Evolutionary conservation across 2,113 vertebrate genomes (phyloP).

Genomic region (Peromyscus maniculatus): DNA sequence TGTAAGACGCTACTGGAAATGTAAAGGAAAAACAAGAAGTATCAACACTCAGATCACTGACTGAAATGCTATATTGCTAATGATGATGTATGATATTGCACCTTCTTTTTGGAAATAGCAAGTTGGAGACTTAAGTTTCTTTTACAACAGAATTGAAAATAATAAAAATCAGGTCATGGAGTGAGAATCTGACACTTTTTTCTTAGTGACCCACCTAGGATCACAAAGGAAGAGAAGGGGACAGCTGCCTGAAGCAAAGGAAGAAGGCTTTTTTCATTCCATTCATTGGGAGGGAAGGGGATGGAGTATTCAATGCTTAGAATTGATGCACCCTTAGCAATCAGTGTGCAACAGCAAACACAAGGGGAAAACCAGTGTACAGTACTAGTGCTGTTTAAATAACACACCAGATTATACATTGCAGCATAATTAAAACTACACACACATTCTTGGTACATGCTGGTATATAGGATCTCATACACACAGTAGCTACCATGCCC

Average conservation of each 20-base stretch:
- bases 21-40: conserved; percentile 75
- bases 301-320: conserved; percentile 86
- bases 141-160: conserved; percentile 72
- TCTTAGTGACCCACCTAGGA: conserved; percentile 77
- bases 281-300: conserved; percentile 71
- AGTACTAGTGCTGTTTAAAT: conserved; percentile 96
- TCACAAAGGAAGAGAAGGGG: conserved; percentile 83
- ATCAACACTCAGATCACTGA: conserved; percentile 76
- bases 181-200: conserved; percentile 82
- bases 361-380: conserved; percentile 93
- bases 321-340: conserved; percentile 89
- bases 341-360: conserved; percentile 92
- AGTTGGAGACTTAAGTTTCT: conserved; percentile 77
- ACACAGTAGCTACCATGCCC: conserved; percentile 81
- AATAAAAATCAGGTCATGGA: conserved; percentile 75
- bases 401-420: conserved; percentile 93
- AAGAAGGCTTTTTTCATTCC: conserved; percentile 85
- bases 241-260: conserved; percentile 84
- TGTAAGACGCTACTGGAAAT: conserved; percentile 79
- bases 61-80: conserved; percentile 87
- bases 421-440: conserved; percentile 94
- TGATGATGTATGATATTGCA: conserved; percentile 83
- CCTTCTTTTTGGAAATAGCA: conserved; percentile 83
- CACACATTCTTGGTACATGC: conserved; percentile 91
- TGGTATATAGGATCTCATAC: conserved; percentile 90